phyloP scores from a whole-genome alignment of 2,113 vertebrate species.

The Elaphurus davidianus region DNA sequence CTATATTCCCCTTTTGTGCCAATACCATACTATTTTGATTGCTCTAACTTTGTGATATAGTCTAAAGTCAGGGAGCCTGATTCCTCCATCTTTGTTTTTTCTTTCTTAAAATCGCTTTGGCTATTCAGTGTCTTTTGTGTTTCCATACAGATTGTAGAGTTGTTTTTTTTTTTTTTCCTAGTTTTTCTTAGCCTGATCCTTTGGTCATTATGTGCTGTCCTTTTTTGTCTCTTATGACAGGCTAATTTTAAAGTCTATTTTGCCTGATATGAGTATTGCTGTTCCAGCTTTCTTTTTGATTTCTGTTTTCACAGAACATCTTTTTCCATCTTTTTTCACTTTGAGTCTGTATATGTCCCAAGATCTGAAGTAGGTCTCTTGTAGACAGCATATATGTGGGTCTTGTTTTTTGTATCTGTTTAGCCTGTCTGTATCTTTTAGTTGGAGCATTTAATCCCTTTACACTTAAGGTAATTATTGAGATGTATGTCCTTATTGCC shows the following conservation, averaged over 20 bases:
- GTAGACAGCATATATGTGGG: background rate
- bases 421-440: background rate
- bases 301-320: background rate
- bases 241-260: background rate
- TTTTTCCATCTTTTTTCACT: background rate
- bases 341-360: background rate
- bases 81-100: background rate
- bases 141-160: background rate
- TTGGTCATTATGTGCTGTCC: background rate
- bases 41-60: background rate
- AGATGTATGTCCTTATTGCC: background rate
- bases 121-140: background rate
- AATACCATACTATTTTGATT: background rate
- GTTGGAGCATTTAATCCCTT: background rate
- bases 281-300: background rate
- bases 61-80: background rate
- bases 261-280: background rate
- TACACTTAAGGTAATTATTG: background rate
- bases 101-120: background rate
- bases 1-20: background rate
- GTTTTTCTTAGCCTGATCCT: background rate
- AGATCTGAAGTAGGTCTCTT: background rate
- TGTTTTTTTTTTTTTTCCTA: accelerated
- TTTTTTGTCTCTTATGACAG: background rate
- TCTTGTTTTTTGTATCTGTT: background rate